Base-by-base conservation (phyloP, 2,888 invertebrate species). In the Mystacides longicornis region DNA sequence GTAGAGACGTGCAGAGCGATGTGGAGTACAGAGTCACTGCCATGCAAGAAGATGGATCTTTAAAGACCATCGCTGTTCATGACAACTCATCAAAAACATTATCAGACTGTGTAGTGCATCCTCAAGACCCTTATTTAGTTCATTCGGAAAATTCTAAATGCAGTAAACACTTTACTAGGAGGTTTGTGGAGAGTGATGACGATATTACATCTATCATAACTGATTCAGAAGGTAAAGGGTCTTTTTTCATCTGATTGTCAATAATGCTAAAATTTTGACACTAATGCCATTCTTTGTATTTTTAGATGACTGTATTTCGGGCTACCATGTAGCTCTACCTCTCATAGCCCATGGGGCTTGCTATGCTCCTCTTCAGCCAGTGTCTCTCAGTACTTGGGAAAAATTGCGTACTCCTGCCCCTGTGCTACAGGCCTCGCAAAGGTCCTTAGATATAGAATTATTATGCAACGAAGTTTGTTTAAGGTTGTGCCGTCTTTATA, bases 241-340 rank as follows among this genome's bases (percentile, higher is more conserved):
- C n/a, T 43, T 11, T 5, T 43, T 43, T 43, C 5, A 16, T 16
- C 43, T 43, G 4, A 43, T 43, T 43, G 14, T 43, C 16, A 43
- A 31, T 31, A 9, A 9, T 31, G 14, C 14, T 31, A 31, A 31
- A 43, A 43, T 16, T n/a, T 11, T 43, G 4, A 11, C 19, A 33
- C 2, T 11, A 48, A 11, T 33, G 18, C 65, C 27, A 16, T 9
- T 19, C 18, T 49, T 16, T 43, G 16, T 43, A 43, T 51, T 64
- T 66, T 2, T 69, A 86, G 87, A 87, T 66, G 87, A 87, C 70
- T 79, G 82, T 61, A 80, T 85, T 60, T 76, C 77, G 0, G 85
- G 85, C 7, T 86, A 86, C 70, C 83, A 85, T 67, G 85, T 84
- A 67, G 85, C 87, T 49, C 73, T 89, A 62, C 87, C 86, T 50